Conservation (phyloP, 2,113 vertebrate genomes). For the Heterocephalus glaber region DNA sequence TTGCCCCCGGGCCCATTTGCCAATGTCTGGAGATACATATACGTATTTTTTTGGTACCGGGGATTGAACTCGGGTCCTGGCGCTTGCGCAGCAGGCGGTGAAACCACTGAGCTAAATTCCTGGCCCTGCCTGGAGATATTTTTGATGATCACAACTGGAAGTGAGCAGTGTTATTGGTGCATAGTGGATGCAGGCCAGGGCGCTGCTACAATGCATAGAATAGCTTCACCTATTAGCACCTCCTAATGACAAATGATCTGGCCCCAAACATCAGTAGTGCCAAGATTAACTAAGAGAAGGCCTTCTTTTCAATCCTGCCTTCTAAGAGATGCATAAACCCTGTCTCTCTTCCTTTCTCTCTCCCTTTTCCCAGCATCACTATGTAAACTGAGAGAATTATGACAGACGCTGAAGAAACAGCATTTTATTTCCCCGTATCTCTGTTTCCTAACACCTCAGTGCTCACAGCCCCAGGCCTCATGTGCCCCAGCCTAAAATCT, state of each 20-base stretch:
- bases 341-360: too few relatives aligned
- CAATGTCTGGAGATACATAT: background rate
- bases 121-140: background rate
- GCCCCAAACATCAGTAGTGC: background rate
- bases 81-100: too few relatives aligned
- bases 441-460: background rate
- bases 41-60: too few relatives aligned
- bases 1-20: background rate
- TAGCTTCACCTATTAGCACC: background rate
- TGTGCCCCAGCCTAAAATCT: slow-evolving; percentile 43
- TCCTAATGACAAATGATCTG: background rate
- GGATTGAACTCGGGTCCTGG: too few relatives aligned
- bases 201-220: background rate
- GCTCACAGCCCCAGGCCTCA: slow-evolving; percentile 51
- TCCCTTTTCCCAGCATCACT: background rate
- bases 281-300: background rate
- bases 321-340: background rate
- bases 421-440: slow-evolving; percentile 51
- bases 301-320: background rate
- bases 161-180: background rate
- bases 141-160: background rate
- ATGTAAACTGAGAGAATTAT: slow-evolving; percentile 20
- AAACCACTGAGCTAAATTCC: too few relatives aligned
- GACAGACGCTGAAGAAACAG: background rate
- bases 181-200: background rate